Conservation (phyloP, 2,888 invertebrate genomes). For the Petrophora chlorosata region DNA sequence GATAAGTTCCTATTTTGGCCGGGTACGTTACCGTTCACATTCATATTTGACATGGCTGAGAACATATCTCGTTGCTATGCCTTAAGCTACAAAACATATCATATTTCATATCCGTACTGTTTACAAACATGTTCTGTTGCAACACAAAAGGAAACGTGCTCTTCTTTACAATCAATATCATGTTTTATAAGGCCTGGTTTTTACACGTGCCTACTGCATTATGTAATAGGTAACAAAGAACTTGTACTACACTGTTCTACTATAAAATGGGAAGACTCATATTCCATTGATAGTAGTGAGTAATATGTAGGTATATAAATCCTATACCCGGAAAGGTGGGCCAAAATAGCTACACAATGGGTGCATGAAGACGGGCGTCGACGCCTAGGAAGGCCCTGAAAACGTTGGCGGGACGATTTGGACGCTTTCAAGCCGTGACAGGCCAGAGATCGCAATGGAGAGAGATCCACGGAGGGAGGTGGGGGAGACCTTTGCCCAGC, state of each 20-base stretch:
- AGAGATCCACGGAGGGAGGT: no score
- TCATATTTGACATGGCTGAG: no score
- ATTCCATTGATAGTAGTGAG: constrained; percentile 2
- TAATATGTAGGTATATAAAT: no score
- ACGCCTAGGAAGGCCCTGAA: no score
- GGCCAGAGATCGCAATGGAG: no score
- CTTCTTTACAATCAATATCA: constrained; percentile 21
- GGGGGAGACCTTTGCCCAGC: no score
- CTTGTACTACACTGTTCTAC: constrained; percentile 1
- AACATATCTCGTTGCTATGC: constrained; percentile 8
- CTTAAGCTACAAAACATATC: constrained; percentile 17
- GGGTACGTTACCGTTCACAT: no score
- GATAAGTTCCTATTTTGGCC: no score
- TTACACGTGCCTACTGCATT: constrained; percentile 16
- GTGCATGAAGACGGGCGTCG: no score
- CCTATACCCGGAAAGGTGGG: no score
- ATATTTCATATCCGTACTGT: constrained; percentile 17
- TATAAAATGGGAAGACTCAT: constrained; percentile 8
- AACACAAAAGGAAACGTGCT: constrained; percentile 27
- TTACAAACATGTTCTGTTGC: constrained; percentile 16
- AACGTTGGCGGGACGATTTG: no score
- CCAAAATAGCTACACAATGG: background rate
- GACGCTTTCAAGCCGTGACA: no score
- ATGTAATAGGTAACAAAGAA: constrained; percentile 14
- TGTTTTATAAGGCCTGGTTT: constrained; percentile 9